Conservation (phyloP, 2,797 vertebrate species). For the Perdix hodgsoniae region DNA sequence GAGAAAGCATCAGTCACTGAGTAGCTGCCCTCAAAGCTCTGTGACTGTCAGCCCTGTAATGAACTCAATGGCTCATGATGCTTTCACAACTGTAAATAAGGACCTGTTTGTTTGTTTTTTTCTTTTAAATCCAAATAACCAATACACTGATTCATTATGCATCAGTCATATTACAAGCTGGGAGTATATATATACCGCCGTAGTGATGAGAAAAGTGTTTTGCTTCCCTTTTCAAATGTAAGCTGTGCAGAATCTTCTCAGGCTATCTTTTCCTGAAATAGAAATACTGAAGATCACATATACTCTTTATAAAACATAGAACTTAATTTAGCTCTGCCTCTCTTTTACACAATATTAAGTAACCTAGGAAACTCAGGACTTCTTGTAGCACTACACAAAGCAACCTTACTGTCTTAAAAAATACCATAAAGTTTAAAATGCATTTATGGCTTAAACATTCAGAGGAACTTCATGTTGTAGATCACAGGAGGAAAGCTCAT, state of each 20-base stretch:
- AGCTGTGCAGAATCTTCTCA: not conserved
- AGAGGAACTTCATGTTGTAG: not conserved
- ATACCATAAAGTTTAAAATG: conserved; percentile 17
- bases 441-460: conserved; percentile 34
- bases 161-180: not conserved
- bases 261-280: not conserved
- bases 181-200: not conserved
- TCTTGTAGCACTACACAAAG: not conserved
- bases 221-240: not conserved
- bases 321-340: not conserved
- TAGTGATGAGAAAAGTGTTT: not conserved
- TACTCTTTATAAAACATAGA: not conserved
- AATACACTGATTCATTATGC: not conserved
- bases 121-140: not conserved
- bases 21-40: not conserved
- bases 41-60: not conserved
- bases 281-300: not conserved
- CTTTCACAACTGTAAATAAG: not conserved
- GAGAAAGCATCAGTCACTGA: not conserved
- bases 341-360: not conserved
- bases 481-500: conserved; percentile 42
- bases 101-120: not conserved
- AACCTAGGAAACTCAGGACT: not conserved
- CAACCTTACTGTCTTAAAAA: conserved; percentile 1
- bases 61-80: not conserved